Base-by-base conservation (phyloP, 2,888 invertebrate species). In the Leuctra nigra region DNA sequence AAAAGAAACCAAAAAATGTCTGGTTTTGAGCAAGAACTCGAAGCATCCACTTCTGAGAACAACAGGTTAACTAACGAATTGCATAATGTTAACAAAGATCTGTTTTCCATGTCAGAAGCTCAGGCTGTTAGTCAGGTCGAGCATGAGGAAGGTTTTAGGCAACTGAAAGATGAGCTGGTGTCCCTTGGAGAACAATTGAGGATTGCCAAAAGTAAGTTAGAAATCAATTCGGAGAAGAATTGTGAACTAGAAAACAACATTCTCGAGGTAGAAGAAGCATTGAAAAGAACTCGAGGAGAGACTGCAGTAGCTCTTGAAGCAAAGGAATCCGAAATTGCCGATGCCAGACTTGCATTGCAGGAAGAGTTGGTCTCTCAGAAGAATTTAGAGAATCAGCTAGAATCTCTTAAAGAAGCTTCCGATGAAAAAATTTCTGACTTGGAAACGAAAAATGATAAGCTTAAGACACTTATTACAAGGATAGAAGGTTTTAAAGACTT, bases 61-160 rank as follows among this genome's bases (percentile, higher is more conserved):
- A n/a, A n/a, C n/a, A n/a, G n/a, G n/a, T n/a, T n/a, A n/a, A n/a
- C n/a, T n/a, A n/a, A n/a, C n/a, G n/a, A n/a, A n/a, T n/a, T n/a
- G n/a, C n/a, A n/a, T n/a, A n/a, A n/a, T n/a, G n/a, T n/a, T n/a
- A n/a, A n/a, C n/a, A n/a, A n/a, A n/a, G n/a, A n/a, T n/a, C n/a
- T n/a, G n/a, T n/a, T n/a, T n/a, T n/a, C n/a, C n/a, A n/a, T n/a
- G n/a, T n/a, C n/a, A 39, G 71, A 72, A 62, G 77, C 78, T 2
- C 73, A 79, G 53, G 79, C 84, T 60, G 83, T 84, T 1, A 88
- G 87, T 71, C 69, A 89, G 11, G 84, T 85, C 67, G 87, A 89
- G 69, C 75, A 85, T 59, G 84, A 87, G 67, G 75, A 84, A 48
- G 84, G 83, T 60, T 83, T 87, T 55, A 88, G 89, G 69, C 82